Conservation (phyloP, 2,113 vertebrate genomes). For the Oreotrochilus melanogaster region DNA sequence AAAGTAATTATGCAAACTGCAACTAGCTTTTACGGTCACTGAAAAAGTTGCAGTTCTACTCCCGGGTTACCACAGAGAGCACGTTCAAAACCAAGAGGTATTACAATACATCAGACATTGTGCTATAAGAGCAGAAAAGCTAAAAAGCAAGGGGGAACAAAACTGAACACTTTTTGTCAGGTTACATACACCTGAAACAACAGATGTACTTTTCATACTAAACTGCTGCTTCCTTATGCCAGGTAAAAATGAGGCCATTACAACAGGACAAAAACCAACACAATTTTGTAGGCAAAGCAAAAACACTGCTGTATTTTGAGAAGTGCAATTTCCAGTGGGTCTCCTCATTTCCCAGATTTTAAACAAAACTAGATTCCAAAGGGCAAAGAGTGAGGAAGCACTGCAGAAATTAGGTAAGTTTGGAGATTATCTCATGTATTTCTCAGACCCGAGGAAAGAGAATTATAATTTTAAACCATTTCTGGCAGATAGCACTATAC, state of each 20-base stretch:
- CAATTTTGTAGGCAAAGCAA: not conserved
- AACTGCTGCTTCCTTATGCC: not conserved
- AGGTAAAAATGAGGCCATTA: not conserved
- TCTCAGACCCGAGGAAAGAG: not conserved
- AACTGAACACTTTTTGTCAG: not conserved
- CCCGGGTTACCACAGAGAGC: fast-evolving
- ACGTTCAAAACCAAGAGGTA: not conserved
- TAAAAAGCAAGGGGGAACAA: not conserved
- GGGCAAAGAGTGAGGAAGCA: not conserved
- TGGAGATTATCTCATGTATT: not conserved
- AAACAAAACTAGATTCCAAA: not conserved
- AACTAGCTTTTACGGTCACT: not conserved
- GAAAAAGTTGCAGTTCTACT: not conserved
- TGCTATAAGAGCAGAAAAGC: not conserved
- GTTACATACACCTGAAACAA: not conserved
- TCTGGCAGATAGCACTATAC: not conserved
- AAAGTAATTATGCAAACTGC: not conserved
- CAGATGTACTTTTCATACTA: not conserved
- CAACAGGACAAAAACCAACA: not conserved
- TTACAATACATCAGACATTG: not conserved
- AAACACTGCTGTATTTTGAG: not conserved
- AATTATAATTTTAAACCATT: not conserved
- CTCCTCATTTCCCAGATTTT: not conserved
- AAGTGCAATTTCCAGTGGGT: not conserved
- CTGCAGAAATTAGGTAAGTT: not conserved